Evolutionary conservation across 1,140 invertebrate species (phyloP), one percentile per base, ranked within the genome.

Genomic region (Phymorhynchus buccinoides): DNA sequence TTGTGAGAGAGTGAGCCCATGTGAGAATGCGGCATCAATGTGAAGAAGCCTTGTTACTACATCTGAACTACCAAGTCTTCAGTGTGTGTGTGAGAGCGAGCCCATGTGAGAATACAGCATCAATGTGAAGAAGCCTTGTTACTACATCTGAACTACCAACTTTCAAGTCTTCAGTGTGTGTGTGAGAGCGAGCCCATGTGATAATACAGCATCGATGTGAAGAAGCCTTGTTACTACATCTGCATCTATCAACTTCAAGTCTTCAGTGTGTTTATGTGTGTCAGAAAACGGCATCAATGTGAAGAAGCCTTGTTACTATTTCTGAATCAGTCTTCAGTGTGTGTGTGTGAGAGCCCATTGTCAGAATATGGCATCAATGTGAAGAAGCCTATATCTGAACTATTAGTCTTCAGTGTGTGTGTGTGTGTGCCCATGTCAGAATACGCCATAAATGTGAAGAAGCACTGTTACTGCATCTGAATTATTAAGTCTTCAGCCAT

Each of bases 1-100:
- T 0, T 37, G 30, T 37, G 0, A 9, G 22, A 14, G 48, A 14
- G 98, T n/a, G n/a, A n/a, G n/a, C n/a, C 98, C 1, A 94, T 99
- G 22, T 95, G 96, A 27, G 98, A 99, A 92, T 98, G 98, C 94
- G 98, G 98, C 42, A 98, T 99, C 48, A 96, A 96, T 90, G 96
- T 98, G 0, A 97, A 97, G 89, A 99, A 99, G 92, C 97, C 98
- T 48, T 96, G 97, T 88, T 99, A 99, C 92, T 99, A 97, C 94
- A 96, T 97, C 87, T 99, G 39, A 85, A 18, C 18, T 44, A 30
- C n/a, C 6, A 75, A 30, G 66, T n/a, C n/a, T n/a, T n/a, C n/a
- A n/a, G 62, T 66, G 62, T 66, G 9, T 66, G 9, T 66, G 9
- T 66, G 9, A 6, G 62, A 6, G 62, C 30, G 62, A n/a, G n/a